Evolutionary conservation across 2,797 vertebrate genomes (phyloP), one percentile per base, ranked within the genome.

Genomic region (Etheostoma perlongum): DNA sequence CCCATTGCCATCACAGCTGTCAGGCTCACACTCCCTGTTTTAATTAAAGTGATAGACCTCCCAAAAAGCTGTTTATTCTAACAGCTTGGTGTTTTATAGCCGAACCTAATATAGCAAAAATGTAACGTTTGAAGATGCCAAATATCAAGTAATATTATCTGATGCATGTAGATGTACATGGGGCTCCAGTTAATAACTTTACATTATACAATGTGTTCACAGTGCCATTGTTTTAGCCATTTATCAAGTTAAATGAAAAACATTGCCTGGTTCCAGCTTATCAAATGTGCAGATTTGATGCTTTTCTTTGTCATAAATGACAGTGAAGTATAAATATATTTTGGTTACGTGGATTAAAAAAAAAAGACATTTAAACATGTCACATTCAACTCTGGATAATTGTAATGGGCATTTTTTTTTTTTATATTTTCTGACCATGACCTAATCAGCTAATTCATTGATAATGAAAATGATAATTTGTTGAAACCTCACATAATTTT

Each of bases 41-140:
- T 92, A 93, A 94, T 94, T 93, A 92, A 93, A 92, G 87, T 33
- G 49, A 81, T 68, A 88, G 91, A 92, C 91, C 91, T 89, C 88
- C 86, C 84, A 85, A 90, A 89, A 90, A 78, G 88, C 78, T 85
- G 73, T 76, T 85, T 65, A 72, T 67, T 78, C 82, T 77, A 73
- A 74, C 71, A 86, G 73, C 75, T 72, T 25, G 65, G 71, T 67
- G 76, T 59, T 83, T 84, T 72, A 72, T 4, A 59, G 80, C 54
- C 30, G 23, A 83, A 81, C 15, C 23, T 67, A 30, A 79, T 42
- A 51, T 46, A 63, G 68, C 46, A 40, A 58, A 76, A 81, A 57
- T 52, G 42, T 66, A 33, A 53, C 82, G 72, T 79, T 68, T 53
- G 23, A 53, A 67, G 54, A 69, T 23, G 68, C 18, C 19, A 77